phyloP scores from a whole-genome alignment of 2,888 invertebrate species.

The Leptothorax acervorum region DNA sequence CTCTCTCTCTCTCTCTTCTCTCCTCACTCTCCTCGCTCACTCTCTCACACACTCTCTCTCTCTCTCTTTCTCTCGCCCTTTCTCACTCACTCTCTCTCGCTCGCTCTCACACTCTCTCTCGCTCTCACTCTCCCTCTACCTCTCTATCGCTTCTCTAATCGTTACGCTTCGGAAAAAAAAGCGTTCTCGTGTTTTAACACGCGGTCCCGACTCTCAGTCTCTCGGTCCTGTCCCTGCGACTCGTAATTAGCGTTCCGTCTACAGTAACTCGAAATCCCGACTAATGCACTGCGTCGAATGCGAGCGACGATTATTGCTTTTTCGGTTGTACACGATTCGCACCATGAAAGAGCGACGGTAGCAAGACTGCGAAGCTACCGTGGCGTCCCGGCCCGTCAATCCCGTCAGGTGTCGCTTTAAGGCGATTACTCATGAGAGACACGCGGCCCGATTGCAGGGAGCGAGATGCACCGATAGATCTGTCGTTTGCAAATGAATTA shows the following conservation, averaged over 20 bases:
- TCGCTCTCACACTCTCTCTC: background rate
- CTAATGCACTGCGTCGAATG: constrained; percentile 83
- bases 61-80: constrained; percentile 44
- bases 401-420: background rate
- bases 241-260: constrained; percentile 69
- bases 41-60: constrained; percentile 5
- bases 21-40: background rate
- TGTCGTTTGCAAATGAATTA: background rate
- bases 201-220: constrained; percentile 49
- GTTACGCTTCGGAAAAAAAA: constrained; percentile 60
- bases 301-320: constrained; percentile 78
- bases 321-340: constrained; percentile 78
- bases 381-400: background rate
- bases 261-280: constrained; percentile 74
- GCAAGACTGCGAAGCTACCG: constrained; percentile 73
- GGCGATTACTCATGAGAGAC: background rate
- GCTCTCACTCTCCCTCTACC: constrained; percentile 53
- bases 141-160: constrained; percentile 59
- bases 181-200: constrained; percentile 65
- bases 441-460: background rate
- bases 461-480: background rate
- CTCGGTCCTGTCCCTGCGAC: constrained; percentile 28
- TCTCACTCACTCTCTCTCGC: background rate
- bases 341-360: constrained; percentile 78
- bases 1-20: background rate